Conservation (phyloP, 2,113 vertebrate species). For the Megaceryle maxima region DNA sequence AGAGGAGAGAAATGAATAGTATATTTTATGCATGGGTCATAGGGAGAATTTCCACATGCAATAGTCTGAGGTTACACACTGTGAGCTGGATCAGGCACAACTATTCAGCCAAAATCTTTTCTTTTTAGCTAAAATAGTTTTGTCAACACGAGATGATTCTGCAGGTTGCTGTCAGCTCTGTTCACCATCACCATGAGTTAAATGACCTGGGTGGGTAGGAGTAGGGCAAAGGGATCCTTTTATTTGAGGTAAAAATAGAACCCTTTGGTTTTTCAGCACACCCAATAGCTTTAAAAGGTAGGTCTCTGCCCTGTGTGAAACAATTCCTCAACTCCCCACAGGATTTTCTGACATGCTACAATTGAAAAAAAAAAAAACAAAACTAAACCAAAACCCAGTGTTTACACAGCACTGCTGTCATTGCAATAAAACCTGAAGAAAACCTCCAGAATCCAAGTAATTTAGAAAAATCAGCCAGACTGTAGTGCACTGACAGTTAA, state of each 20-base stretch:
- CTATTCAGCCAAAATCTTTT: background rate
- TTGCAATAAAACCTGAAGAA: background rate
- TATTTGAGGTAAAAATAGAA: background rate
- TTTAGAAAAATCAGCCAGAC: background rate
- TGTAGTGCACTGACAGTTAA: background rate
- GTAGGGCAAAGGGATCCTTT: background rate
- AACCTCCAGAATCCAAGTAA: background rate
- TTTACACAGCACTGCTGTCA: background rate
- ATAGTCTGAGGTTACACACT: background rate
- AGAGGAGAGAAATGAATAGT: background rate
- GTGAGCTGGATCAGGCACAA: rapidly evolving
- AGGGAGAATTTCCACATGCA: background rate
- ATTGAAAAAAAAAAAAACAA: background rate
- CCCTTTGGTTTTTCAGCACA: background rate
- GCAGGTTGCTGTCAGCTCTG: background rate
- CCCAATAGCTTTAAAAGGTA: background rate
- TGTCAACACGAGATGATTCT: background rate
- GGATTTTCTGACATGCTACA: background rate
- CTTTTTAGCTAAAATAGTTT: background rate
- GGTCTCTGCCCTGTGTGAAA: background rate
- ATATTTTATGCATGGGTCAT: background rate
- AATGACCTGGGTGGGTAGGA: rapidly evolving
- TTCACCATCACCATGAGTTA: background rate
- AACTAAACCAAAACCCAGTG: too few species aligned
- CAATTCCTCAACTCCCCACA: background rate